phyloP scores from a whole-genome alignment of 2,797 vertebrate species.

The Xerus rutilus region DNA sequence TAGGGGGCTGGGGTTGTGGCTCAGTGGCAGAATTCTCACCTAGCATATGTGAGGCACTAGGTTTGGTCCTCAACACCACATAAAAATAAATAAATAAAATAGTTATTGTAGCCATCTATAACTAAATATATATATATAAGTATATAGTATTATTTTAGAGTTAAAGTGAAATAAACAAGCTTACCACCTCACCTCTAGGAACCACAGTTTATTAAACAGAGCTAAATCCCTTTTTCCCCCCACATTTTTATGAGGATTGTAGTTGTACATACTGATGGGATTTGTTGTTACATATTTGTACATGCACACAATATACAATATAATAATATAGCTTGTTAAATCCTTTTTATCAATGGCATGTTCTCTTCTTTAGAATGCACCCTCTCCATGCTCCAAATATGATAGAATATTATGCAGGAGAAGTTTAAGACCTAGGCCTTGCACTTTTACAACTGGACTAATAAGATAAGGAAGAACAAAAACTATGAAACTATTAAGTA shows the following conservation, averaged over 20 bases:
- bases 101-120: too few relatives aligned
- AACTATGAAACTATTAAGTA: neutral
- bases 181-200: neutral
- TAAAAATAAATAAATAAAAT: too few relatives aligned
- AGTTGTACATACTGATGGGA: too few relatives aligned
- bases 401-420: neutral
- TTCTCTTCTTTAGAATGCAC: neutral
- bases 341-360: neutral
- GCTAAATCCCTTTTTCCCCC: neutral
- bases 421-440: neutral
- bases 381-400: neutral
- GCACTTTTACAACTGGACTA: neutral
- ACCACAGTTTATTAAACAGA: constrained; percentile 1
- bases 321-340: too few relatives aligned
- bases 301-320: too few relatives aligned
- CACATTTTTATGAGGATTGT: too few relatives aligned
- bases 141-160: neutral
- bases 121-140: neutral
- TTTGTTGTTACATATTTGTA: too few relatives aligned
- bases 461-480: neutral
- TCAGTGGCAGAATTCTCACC: too few relatives aligned
- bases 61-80: too few relatives aligned
- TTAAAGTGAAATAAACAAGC: neutral
- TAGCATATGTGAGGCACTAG: too few relatives aligned
- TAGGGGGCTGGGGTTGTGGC: too few relatives aligned